Evolutionary conservation across 2,888 invertebrate genomes (phyloP), one percentile per base, ranked within the genome.

Genomic region (Fragum fragum): DNA sequence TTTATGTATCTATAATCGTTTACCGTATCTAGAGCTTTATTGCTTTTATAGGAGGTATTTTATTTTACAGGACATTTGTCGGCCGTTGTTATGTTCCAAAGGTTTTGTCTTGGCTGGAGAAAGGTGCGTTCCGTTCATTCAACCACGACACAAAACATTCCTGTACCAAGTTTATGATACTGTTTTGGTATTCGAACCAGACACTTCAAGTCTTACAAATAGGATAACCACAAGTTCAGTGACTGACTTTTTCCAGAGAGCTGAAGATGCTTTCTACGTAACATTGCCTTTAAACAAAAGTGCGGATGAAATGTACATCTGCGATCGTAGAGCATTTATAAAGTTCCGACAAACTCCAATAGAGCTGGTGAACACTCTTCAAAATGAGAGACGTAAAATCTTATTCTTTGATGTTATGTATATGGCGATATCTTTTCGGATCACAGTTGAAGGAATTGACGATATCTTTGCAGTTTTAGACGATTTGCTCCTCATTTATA

Each of bases 391-490:
- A 39, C 66, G 66, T 9, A 23, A 66, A 26, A 26, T 66, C 42
- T 42, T 66, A 21, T 66, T 66, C 42, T 66, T n/a, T 42, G 66
- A 66, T 42, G 42, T 66, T 2, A 66, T 66, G 42, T 66, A 66
- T 23, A 42, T 66, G 21, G 66, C 66, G 36, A 42, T 66, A 14
- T 42, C 42, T 5, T 66, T 66, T 21, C 66, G 66, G 0, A 26
- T 66, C 3, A 21, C 39, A 11, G 21, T 66, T 23, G 11, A 21
- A 42, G 29, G 36, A 7, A 5, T 42, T 9, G n/a, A 28, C 21
- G 36, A 42, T 23, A n/a, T 66, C 7, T 6, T 16, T 23, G 14
- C 21, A 18, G 29, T 18, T 21, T n/a, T 66, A 21, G 66, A 42
- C n/a, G 42, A 66, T 18, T 11, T 66, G 39, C 11, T 26, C 11